A percentile compares a stretch with the other conserved stretches of the same genome.
Evolutionary conservation across 2,888 invertebrate species (phyloP).

Genomic region (Calameuta idolon): DNA sequence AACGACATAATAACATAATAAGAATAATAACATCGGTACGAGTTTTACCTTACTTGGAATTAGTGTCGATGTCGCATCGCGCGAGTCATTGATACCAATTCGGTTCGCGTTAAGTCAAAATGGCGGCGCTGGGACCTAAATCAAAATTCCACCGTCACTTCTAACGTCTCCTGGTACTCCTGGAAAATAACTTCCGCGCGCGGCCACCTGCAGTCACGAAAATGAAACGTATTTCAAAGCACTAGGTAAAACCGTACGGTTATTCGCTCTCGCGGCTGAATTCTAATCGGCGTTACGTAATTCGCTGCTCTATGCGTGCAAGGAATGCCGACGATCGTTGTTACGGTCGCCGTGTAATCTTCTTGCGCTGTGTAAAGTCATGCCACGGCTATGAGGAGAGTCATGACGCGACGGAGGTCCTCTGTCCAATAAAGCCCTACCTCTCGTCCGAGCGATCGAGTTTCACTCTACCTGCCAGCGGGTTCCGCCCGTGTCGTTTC

Average conservation of each 20-base stretch:
- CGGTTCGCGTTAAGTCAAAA: background rate
- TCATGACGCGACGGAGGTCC: too few species aligned
- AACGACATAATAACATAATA: too few species aligned
- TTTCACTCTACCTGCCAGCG: constrained; percentile 2
- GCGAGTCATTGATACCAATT: too few species aligned
- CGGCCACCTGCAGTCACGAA: too few species aligned
- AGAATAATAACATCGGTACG: too few species aligned
- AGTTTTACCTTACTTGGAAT: too few species aligned
- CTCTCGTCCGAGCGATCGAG: background rate
- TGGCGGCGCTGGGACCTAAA: constrained; percentile 5
- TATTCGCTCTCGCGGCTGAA: constrained; percentile 22
- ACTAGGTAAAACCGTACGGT: too few species aligned
- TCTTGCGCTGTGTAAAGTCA: too few species aligned
- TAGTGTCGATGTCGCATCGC: too few species aligned
- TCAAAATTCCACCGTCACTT: constrained; percentile 10
- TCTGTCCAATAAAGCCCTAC: background rate
- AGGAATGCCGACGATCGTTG: constrained; percentile 26
- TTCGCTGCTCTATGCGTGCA: constrained; percentile 25
- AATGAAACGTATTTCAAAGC: too few species aligned
- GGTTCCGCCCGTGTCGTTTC: constrained; percentile 21
- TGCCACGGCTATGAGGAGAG: too few species aligned
- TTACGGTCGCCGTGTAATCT: constrained; percentile 1
- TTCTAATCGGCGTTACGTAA: constrained; percentile 33
- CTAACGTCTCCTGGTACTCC: background rate
- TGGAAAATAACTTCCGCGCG: background rate